Evolutionary conservation across 2,888 invertebrate genomes (phyloP).

Genomic region (Listrodromus nycthemerus): DNA sequence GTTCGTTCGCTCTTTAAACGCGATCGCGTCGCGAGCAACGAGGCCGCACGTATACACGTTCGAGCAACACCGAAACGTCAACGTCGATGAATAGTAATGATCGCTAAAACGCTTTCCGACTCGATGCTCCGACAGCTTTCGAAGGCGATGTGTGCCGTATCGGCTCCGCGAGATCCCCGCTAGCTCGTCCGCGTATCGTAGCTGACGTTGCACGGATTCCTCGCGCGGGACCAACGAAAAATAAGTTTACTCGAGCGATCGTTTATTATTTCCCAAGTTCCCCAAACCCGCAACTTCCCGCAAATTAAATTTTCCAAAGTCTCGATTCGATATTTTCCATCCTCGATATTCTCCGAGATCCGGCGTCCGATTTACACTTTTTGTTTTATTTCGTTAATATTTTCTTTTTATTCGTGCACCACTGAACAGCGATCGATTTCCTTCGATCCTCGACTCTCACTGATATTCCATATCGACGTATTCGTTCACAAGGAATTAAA

Average conservation of each 20-base stretch:
- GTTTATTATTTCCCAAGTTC: neutral
- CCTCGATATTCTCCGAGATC: neutral
- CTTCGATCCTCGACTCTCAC: slow-evolving; percentile 34
- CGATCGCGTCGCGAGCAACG: slow-evolving; percentile 60
- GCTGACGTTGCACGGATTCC: neutral
- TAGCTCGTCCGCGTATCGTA: neutral
- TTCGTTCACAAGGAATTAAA: slow-evolving; percentile 27
- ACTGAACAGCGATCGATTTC: slow-evolving; percentile 51
- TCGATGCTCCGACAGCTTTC: slow-evolving; percentile 60
- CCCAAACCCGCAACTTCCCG: neutral
- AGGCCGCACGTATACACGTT: slow-evolving; percentile 67
- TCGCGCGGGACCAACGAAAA: neutral
- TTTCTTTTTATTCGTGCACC: slow-evolving; percentile 20
- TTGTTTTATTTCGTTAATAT: neutral
- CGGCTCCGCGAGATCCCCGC: neutral
- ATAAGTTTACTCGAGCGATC: neutral
- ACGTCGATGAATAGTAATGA: slow-evolving; percentile 69
- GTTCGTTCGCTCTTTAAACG: slow-evolving; percentile 66
- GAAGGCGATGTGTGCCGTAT: slow-evolving; percentile 45
- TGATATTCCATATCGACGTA: slow-evolving; percentile 46
- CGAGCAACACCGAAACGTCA: slow-evolving; percentile 51
- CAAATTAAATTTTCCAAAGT: neutral
- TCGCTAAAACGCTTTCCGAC: slow-evolving; percentile 63
- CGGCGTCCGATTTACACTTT: neutral
- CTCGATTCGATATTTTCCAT: neutral